phyloP scores from a whole-genome alignment of 2,888 invertebrate genomes.

The Celastrina argiolus region DNA sequence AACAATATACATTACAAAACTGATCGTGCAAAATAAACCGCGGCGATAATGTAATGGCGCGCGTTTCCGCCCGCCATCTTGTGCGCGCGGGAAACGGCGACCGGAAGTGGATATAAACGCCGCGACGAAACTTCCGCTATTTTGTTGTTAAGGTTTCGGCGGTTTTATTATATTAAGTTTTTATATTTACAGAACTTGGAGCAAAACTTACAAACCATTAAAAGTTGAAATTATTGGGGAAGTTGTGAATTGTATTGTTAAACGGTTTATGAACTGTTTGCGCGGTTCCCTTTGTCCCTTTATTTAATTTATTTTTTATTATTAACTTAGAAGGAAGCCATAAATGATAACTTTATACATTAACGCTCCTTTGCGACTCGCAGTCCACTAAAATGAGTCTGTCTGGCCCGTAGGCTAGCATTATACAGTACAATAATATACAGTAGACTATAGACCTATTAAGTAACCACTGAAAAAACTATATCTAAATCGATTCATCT shows the following conservation, averaged over 20 bases:
- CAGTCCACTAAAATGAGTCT: too few relatives aligned
- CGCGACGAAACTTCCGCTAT: constrained; percentile 33
- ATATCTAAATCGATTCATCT: too few relatives aligned
- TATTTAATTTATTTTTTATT: neutral
- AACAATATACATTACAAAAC: constrained; percentile 21
- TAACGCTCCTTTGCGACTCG: too few relatives aligned
- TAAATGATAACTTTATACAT: neutral
- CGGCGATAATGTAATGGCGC: constrained; percentile 33
- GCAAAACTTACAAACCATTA: neutral
- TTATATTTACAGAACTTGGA: neutral
- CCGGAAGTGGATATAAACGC: constrained; percentile 37
- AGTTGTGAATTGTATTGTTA: constrained; percentile 4
- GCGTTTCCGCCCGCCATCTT: constrained; percentile 34
- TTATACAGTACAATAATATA: too few relatives aligned
- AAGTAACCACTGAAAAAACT: too few relatives aligned
- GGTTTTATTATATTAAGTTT: constrained; percentile 21
- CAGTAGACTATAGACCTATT: too few relatives aligned
- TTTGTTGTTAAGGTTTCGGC: constrained; percentile 15
- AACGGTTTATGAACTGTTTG: constrained; percentile 1
- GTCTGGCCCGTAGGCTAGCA: too few relatives aligned
- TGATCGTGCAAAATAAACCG: constrained; percentile 29
- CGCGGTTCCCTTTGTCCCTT: neutral
- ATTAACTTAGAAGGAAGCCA: neutral
- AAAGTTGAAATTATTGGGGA: constrained; percentile 3
- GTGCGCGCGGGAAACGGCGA: constrained; percentile 31